Evolutionary conservation across 2,888 invertebrate genomes (phyloP).

Genomic region (Drosophila bunnanda): DNA sequence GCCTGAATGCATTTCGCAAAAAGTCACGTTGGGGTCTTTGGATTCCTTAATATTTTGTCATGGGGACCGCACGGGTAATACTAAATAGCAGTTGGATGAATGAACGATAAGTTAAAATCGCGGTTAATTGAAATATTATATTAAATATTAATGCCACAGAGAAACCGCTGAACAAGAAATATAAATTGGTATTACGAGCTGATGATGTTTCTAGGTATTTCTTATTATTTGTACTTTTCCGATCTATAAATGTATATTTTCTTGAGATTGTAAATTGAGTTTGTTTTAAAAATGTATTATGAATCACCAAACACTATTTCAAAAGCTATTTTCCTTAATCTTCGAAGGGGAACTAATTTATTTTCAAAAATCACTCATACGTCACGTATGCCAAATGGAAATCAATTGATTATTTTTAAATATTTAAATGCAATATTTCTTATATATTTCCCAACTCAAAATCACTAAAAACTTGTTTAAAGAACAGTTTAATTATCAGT

Average conservation of each 20-base stretch:
- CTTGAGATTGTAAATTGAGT: not conserved
- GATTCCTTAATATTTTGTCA: slow-evolving; percentile 1
- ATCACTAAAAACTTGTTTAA: no score
- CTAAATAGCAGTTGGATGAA: slow-evolving; percentile 4
- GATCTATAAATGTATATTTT: not conserved
- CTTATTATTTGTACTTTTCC: not conserved
- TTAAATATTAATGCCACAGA: not conserved
- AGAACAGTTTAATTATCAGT: no score
- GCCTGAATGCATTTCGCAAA: not conserved
- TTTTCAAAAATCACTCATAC: not conserved
- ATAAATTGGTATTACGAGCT: not conserved
- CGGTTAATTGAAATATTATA: not conserved
- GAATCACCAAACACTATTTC: not conserved
- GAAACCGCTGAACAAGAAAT: not conserved
- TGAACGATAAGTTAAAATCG: not conserved
- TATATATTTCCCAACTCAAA: no score
- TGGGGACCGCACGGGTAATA: not conserved
- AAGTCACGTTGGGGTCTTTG: slow-evolving; percentile 12
- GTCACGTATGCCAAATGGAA: not conserved
- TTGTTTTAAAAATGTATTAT: not conserved
- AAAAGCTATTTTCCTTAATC: not conserved
- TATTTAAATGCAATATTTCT: no score
- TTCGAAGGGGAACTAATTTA: not conserved
- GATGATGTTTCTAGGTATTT: not conserved
- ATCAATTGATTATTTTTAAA: no score